Evolutionary conservation across 2,113 vertebrate species (phyloP), one percentile per base, ranked within the genome.

Genomic region (Prunella fulvescens): DNA sequence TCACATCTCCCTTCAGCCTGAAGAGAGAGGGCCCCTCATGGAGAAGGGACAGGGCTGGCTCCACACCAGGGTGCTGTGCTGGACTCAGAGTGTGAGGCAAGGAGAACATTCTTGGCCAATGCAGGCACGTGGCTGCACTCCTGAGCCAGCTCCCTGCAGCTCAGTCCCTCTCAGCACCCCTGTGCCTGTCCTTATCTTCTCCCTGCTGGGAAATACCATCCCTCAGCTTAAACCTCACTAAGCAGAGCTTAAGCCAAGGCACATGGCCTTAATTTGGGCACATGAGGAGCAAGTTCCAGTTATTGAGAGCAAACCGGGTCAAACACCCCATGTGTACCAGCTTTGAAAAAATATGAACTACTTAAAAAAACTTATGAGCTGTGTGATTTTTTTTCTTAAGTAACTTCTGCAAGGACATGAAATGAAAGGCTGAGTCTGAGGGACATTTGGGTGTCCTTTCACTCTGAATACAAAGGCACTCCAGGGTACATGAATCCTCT

Each of bases 211-310:
- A 93, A 95, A 80, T 57, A 53, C 4, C 82, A 93, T 77, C 71
- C 74, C 54, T 90, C 28, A 45, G 85, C 90, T 86, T 58, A 93
- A 95, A 83, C 54, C 33, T 65, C 45, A 11, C 50, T 61, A 57
- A 94, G 71, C 31, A 93, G 79, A 95, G 48, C 54, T 90, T 61
- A 90, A 94, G 50, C 70, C 74, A 65, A 80, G 79, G 57, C 86
- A 45, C 35, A 77, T 15, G 73, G 74, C 71, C 42, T 44, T 88
- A 45, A 73, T 94, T 77, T 90, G 74, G 82, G 42, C 40, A 18
- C 58, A 70, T 1, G 17, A 77, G 78, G 45, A 85, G n/a, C 9
- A 65, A 66, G 79, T 11, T 90, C 57, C 48, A 79, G 45, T 33
- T 35, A 14, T 45, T 86, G 57, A 50, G 45, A 86, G 88, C 7